Conservation (phyloP, 2,113 vertebrate genomes). For the Actenoides hombroni region DNA sequence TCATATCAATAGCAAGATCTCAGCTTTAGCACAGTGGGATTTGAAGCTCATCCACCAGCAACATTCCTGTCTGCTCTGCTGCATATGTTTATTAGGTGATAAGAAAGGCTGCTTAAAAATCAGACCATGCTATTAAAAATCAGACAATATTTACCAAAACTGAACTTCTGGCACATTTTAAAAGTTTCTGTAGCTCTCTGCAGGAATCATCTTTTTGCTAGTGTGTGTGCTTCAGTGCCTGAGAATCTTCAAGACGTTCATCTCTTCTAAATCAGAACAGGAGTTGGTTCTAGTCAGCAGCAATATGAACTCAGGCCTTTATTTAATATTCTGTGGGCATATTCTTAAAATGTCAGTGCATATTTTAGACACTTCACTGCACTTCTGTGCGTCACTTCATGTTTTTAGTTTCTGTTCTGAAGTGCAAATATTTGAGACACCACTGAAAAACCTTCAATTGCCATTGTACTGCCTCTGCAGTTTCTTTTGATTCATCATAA, state of each 20-base stretch:
- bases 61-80: not conserved
- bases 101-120: not conserved
- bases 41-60: not conserved
- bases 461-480: conserved; percentile 8
- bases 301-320: not conserved
- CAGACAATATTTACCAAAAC: not conserved
- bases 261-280: not conserved
- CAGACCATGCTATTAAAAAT: not conserved
- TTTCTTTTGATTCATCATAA: conserved; percentile 48
- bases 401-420: conserved; percentile 34
- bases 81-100: not conserved
- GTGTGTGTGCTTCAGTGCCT: not conserved
- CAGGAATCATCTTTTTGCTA: not conserved
- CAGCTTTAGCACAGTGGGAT: not conserved
- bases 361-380: conserved; percentile 43
- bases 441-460: conserved; percentile 29
- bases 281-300: not conserved
- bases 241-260: not conserved
- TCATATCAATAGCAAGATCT: not conserved
- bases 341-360: conserved; percentile 32
- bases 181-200: not conserved
- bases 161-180: not conserved
- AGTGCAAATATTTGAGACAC: conserved; percentile 41
- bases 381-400: conserved; percentile 32
- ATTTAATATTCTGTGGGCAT: conserved; percentile 49